These are phyloP conservation scores for Germaria angustata DNA, from an alignment of 2,888 invertebrate genomes.

Conservation along the genomic window DNA sequence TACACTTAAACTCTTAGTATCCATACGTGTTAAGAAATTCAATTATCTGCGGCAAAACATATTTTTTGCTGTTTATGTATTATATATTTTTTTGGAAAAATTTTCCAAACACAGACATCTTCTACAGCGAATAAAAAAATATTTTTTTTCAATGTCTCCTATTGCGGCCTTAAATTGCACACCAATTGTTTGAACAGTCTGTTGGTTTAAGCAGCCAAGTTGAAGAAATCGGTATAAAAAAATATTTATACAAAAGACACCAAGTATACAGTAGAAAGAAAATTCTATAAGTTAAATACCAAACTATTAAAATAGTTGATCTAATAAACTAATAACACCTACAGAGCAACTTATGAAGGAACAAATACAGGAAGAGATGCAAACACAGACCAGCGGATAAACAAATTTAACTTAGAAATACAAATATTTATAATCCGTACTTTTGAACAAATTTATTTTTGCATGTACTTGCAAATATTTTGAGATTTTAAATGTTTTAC, in stretches of 20 bases:
- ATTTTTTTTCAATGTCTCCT: neutral
- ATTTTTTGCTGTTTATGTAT: too few relatives aligned
- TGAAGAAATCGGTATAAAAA: neutral
- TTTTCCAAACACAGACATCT: neutral
- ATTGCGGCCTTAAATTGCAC: neutral
- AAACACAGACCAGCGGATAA: neutral
- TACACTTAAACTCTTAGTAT: too few relatives aligned
- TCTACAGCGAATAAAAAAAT: too few relatives aligned
- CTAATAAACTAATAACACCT: slow-evolving; percentile 59
- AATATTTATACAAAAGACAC: neutral
- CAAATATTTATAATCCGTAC: slow-evolving; percentile 2
- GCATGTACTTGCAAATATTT: neutral
- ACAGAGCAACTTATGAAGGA: slow-evolving; percentile 28
- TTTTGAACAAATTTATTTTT: neutral
- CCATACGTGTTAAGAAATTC: neutral
- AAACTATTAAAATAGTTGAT: slow-evolving; percentile 60
- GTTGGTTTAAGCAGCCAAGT: slow-evolving; percentile 18
- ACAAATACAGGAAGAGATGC: too few relatives aligned
- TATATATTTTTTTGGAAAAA: neutral
- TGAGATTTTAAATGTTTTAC: slow-evolving; percentile 38
- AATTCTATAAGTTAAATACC: slow-evolving; percentile 40
- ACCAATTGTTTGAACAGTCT: slow-evolving; percentile 47
- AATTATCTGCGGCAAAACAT: neutral
- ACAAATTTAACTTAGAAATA: neutral
- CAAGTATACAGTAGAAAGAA: neutral